These are phyloP conservation scores for Tympanoctomys barrerae DNA, from an alignment of 2,797 vertebrate genomes.

Conservation along the genomic window DNA sequence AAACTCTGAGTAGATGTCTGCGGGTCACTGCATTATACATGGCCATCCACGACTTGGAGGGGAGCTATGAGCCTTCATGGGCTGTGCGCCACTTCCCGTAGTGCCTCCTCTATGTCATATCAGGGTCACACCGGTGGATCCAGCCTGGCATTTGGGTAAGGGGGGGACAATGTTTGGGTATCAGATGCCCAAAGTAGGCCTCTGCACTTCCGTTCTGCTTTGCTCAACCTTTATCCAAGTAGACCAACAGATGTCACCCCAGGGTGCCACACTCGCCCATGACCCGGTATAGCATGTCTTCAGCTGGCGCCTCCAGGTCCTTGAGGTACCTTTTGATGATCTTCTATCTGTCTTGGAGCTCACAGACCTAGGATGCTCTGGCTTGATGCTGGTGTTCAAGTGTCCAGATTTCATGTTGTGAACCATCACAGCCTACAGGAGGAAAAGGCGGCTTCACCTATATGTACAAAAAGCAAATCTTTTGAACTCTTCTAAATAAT, in stretches of 20 bases:
- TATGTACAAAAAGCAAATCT: too few relatives aligned
- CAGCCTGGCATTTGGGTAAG: not conserved
- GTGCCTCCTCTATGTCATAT: too few relatives aligned
- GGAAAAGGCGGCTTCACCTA: too few relatives aligned
- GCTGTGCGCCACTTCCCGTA: not conserved
- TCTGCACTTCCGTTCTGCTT: not conserved
- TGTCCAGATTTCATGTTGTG: too few relatives aligned
- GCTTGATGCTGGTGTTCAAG: too few relatives aligned
- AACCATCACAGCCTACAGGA: too few relatives aligned
- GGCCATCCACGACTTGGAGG: not conserved
- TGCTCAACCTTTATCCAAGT: rapidly evolving
- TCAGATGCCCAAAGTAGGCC: not conserved
- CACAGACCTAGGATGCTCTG: too few relatives aligned
- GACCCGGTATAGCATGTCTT: constrained; percentile 87
- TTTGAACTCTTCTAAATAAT: too few relatives aligned
- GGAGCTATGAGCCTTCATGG: not conserved
- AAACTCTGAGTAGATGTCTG: not conserved
- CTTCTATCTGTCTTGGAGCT: too few relatives aligned
- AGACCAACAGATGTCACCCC: not conserved
- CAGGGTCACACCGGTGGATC: not conserved
- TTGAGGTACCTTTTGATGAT: too few relatives aligned
- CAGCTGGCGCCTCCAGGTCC: constrained; percentile 90
- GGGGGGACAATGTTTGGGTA: not conserved
- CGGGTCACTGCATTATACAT: not conserved
- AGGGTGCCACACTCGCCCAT: constrained; percentile 83